These are phyloP conservation scores for Pipra filicauda DNA, from an alignment of 2,113 vertebrate species.

Conservation along the genomic window DNA sequence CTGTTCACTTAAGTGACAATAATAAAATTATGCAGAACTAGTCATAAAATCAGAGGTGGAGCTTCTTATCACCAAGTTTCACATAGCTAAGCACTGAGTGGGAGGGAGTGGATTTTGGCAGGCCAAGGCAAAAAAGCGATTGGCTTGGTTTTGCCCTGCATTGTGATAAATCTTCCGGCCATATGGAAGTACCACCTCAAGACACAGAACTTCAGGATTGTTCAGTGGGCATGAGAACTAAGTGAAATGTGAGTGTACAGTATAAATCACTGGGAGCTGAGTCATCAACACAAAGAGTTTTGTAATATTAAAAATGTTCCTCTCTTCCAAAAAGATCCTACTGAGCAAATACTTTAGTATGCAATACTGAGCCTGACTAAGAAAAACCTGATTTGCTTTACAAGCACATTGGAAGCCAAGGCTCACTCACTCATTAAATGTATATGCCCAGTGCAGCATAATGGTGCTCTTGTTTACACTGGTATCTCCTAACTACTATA, in stretches of 20 bases:
- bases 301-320: neutral
- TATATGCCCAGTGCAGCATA: neutral
- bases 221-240: neutral
- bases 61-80: neutral
- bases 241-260: neutral
- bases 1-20: neutral
- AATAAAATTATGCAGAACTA: neutral
- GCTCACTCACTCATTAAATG: neutral
- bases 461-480: neutral
- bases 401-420: neutral
- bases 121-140: neutral
- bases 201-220: neutral
- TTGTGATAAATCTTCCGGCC: neutral
- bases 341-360: neutral
- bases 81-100: neutral
- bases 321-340: neutral
- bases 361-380: neutral
- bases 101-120: neutral
- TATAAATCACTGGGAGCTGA: neutral
- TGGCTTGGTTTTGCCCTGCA: neutral
- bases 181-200: neutral
- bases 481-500: neutral
- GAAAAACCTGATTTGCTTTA: neutral
- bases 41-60: neutral
- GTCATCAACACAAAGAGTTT: neutral